These are phyloP conservation scores for Acyrthosiphon pisum DNA, from an alignment of 1,140 invertebrate species.

Conservation along the genomic window DNA sequence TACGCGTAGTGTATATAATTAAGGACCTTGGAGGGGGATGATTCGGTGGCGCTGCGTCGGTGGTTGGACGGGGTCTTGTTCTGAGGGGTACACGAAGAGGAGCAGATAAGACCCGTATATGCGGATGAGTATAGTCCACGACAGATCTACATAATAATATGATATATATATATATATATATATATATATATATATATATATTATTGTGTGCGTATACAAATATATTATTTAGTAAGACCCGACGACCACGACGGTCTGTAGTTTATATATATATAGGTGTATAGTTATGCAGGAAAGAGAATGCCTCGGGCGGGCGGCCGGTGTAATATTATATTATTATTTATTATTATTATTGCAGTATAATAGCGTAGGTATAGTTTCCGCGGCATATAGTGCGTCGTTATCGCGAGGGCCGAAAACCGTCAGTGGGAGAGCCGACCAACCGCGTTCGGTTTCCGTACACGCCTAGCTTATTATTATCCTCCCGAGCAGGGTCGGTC, in stretches of 20 bases:
- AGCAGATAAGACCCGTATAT: neutral
- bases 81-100: neutral
- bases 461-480: conserved; percentile 34
- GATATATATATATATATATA: neutral
- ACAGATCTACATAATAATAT: neutral
- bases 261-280: too few relatives aligned
- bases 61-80: neutral
- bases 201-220: neutral
- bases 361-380: neutral
- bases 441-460: conserved; percentile 53
- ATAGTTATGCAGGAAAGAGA: neutral
- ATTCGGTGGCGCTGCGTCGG: neutral
- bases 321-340: neutral
- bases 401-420: conserved; percentile 50
- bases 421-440: neutral
- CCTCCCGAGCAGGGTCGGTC: neutral
- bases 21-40: neutral
- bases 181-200: neutral
- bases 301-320: neutral
- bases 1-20: neutral
- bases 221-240: neutral
- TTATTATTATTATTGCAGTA: conserved; percentile 18
- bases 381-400: neutral
- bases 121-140: neutral
- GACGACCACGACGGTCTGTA: neutral